Evolutionary conservation across 2,888 invertebrate species (phyloP), one percentile per base, ranked within the genome.

Genomic region (Drosophila prolongata): DNA sequence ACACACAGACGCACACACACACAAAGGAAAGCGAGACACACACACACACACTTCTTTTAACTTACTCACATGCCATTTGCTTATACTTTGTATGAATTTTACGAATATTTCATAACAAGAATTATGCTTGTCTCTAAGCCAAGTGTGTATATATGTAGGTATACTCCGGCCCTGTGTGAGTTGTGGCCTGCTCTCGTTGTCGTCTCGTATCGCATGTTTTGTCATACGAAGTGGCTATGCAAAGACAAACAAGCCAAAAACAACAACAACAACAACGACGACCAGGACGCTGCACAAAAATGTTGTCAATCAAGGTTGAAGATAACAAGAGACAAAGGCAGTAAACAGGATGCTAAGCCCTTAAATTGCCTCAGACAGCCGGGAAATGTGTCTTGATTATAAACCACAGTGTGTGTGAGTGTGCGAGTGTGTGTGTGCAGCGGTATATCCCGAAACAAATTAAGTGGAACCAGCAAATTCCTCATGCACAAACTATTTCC

Each of bases 11-110:
- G 55, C 55, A 16, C 27, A 30, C 14, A n/a, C n/a, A 9, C 30
- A 30, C 14, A 34, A n/a, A 14, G n/a, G 27, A 16, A 30, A n/a
- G n/a, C 34, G 35, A 13, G 44, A 3, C 14, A 14, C 35, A 40
- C n/a, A 53, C 54, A 57, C 37, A 24, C 13, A 24, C 44, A 50
- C 43, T 38, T 59, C 59, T 58, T 57, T 69, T 44, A 71, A 70
- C 70, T 70, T 67, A 66, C 75, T 66, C 70, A 70, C 50, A 59
- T 62, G 71, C 61, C 76, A 88, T 75, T 74, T 82, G 70, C 80
- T 80, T 71, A 74, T 80, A 87, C 84, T 89, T 87, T 89, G 83
- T 78, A 89, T 76, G 78, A 72, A 87, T 89, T 87, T 85, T 78
- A 67, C 66, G 76, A 87, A 85, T 85, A 85, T 85, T 87, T 87